Conservation (phyloP, 2,797 vertebrate species). For the Coluber constrictor region DNA sequence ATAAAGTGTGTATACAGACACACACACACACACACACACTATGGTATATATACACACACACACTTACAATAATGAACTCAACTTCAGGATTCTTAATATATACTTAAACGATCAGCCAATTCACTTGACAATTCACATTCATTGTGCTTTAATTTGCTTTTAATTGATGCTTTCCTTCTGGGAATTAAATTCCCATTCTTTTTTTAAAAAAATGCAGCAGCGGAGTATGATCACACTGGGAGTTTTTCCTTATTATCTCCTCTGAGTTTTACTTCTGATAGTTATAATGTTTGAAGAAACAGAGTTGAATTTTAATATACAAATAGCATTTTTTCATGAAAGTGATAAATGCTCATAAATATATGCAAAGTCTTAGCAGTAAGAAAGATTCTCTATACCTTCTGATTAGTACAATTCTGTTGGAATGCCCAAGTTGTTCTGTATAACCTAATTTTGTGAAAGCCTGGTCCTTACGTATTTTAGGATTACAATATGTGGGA, state of each 20-base stretch:
- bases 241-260: background rate
- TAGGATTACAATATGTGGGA: background rate
- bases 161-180: background rate
- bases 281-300: background rate
- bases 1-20: no score
- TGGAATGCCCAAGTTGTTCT: background rate
- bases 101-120: background rate
- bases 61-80: background rate
- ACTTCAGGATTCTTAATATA: background rate
- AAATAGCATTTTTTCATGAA: background rate
- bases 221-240: background rate
- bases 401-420: background rate
- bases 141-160: background rate
- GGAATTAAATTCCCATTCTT: background rate
- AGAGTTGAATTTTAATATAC: background rate
- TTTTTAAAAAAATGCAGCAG: background rate
- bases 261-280: background rate
- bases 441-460: background rate
- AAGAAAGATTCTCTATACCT: background rate
- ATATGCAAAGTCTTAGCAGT: background rate
- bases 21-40: no score
- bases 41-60: background rate
- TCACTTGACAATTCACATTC: background rate
- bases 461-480: background rate
- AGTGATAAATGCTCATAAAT: background rate